Base-by-base conservation (phyloP, 2,797 vertebrate species). In the Notoglanidium macrostoma region DNA sequence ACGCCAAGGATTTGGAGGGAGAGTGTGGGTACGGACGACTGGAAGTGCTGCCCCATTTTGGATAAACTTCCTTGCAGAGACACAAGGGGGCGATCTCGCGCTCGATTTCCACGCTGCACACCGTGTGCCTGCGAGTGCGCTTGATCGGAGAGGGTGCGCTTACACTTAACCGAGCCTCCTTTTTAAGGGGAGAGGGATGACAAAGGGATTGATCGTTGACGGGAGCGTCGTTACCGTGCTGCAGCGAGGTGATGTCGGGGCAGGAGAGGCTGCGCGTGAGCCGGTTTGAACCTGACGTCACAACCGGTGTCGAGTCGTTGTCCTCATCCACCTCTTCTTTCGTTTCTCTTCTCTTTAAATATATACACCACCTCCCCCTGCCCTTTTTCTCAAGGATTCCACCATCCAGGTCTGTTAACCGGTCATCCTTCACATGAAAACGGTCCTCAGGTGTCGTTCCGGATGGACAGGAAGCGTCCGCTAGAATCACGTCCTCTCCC, bases 31-130 rank as follows among this genome's bases (percentile, higher is more conserved):
- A 83, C 0, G 87, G 88, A 44, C 83, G 86, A 92, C 90, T 89
- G 0, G 91, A 87, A 17, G 86, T 72, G 17, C 89, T 32, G 0
- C 93, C 91, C 79, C 94, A 92, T 10, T 93, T 88, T 0, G 97
- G 97, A 91, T 97, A 97, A 90, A 98, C 96, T 92, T 98, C 97
- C 92, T 98, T 98, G 55, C 97, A 96, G 14, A 98, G 95, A 88
- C 97, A 98, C 88, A 95, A 81, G 0, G 96, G 96, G 17, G 95
- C 95, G 0, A 96, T 94, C 92, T 96, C 95, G 67, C 96, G 87
- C 92, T 95, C 96, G 86, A 96, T 94, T 90, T 98, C 97, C 72
- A 96, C 83, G 19, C 96, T 97, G 89, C 96, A 96, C 87, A 97
- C 96, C 0, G 97, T 98, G 93, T 98, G 97, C 0, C 97, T 94